A percentile compares a stretch with the other conserved stretches of the same genome.
Evolutionary conservation across 2,113 vertebrate genomes (phyloP).

Genomic region (Lasiurus borealis): DNA sequence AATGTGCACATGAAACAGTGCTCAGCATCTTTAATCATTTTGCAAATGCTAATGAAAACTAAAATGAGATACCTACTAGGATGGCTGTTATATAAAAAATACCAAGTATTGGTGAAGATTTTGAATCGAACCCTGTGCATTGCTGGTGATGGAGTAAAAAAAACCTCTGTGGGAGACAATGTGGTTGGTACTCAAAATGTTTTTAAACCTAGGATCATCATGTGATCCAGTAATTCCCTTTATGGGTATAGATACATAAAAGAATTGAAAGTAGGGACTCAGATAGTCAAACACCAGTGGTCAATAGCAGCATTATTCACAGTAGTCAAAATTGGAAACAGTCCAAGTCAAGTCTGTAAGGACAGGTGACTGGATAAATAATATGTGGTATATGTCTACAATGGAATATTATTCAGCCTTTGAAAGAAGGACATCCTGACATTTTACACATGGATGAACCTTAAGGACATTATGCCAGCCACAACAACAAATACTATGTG

Average conservation of each 20-base stretch:
- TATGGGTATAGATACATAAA: not conserved
- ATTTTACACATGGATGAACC: not conserved
- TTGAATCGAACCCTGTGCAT: not conserved
- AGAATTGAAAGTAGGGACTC: not conserved
- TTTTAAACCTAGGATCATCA: not conserved
- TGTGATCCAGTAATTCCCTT: not conserved
- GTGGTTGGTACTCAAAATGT: not conserved
- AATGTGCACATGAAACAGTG: not conserved
- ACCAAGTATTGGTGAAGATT: not conserved
- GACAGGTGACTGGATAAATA: not conserved
- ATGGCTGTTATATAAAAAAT: not conserved
- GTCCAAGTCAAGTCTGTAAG: not conserved
- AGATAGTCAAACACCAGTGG: not conserved
- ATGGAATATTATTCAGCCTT: not conserved
- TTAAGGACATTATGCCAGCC: not conserved
- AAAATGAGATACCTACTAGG: not conserved
- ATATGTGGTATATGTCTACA: not conserved
- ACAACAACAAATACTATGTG: not conserved
- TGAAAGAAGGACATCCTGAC: not conserved
- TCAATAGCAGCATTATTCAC: not conserved
- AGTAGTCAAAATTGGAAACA: not conserved
- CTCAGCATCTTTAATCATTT: not conserved
- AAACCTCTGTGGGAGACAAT: not conserved
- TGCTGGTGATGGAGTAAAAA: not conserved
- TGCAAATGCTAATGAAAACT: not conserved